Conservation (phyloP, 2,113 vertebrate genomes). For the Lycocorax pyrrhopterus region DNA sequence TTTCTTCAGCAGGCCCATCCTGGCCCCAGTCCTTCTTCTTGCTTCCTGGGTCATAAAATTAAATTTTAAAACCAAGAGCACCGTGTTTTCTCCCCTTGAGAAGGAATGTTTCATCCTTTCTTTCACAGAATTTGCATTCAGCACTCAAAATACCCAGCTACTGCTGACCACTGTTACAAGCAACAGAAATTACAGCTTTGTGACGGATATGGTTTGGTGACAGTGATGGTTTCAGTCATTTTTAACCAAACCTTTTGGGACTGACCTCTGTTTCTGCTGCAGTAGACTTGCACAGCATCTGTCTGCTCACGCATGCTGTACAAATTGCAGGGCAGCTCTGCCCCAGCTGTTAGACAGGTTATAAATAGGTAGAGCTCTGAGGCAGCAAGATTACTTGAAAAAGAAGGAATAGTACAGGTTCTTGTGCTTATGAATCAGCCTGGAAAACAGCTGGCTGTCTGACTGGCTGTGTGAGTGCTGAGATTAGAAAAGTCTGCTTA, state of each 20-base stretch:
- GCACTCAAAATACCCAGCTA: not conserved
- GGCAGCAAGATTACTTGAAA: not conserved
- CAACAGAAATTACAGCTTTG: not conserved
- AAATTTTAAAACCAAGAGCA: not conserved
- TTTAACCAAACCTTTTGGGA: not conserved
- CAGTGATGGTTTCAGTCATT: not conserved
- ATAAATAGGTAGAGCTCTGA: not conserved
- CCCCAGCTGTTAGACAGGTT: not conserved
- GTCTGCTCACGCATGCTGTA: not conserved
- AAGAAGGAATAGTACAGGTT: not conserved
- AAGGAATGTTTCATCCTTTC: not conserved
- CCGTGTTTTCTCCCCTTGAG: not conserved
- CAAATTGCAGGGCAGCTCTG: not conserved
- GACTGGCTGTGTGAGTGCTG: not conserved
- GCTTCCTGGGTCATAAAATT: not conserved
- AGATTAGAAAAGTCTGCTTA: not conserved
- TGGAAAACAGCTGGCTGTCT: not conserved
- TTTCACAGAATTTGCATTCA: not conserved
- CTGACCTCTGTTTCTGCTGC: not conserved
- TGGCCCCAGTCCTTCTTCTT: not conserved
- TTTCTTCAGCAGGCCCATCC: not conserved
- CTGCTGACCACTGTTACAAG: not conserved
- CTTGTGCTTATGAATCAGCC: not conserved
- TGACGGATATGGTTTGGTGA: not conserved
- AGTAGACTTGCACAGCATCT: not conserved